These are phyloP conservation scores for Romanogobio albipinnatus DNA, from an alignment of 2,113 vertebrate species.

Conservation along the genomic window DNA sequence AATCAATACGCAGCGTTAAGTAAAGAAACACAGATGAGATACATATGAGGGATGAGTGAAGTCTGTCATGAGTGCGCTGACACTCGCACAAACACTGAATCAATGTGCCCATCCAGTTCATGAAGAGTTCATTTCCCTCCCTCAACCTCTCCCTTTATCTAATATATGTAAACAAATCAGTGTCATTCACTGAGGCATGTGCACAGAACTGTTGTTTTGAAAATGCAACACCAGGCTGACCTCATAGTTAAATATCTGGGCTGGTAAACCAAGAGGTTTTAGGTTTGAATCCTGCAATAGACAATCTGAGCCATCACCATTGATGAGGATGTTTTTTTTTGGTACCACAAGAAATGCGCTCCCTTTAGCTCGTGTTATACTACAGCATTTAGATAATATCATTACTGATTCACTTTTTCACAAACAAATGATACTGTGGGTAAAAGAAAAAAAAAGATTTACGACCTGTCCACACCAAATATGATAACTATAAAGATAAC, in stretches of 20 bases:
- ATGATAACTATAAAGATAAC: no score
- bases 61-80: slow-evolving; percentile 2
- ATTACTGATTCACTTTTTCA: background rate
- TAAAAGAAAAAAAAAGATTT: no score
- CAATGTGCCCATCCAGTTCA: slow-evolving; percentile 11
- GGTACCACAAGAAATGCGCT: background rate
- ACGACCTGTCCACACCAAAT: no score
- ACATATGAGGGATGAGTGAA: background rate
- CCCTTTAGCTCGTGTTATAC: background rate
- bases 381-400: background rate
- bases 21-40: background rate
- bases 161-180: background rate
- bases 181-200: background rate
- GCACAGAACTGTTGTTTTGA: slow-evolving; percentile 3
- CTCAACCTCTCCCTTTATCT: background rate
- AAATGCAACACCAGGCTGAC: background rate
- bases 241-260: background rate
- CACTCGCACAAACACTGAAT: background rate
- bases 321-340: background rate
- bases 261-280: background rate
- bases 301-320: background rate
- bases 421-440: background rate
- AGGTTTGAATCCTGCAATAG: background rate
- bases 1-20: background rate
- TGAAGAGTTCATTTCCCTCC: background rate